Conservation (phyloP, 1,140 invertebrate genomes). For the Drosophila parabipectinata region DNA sequence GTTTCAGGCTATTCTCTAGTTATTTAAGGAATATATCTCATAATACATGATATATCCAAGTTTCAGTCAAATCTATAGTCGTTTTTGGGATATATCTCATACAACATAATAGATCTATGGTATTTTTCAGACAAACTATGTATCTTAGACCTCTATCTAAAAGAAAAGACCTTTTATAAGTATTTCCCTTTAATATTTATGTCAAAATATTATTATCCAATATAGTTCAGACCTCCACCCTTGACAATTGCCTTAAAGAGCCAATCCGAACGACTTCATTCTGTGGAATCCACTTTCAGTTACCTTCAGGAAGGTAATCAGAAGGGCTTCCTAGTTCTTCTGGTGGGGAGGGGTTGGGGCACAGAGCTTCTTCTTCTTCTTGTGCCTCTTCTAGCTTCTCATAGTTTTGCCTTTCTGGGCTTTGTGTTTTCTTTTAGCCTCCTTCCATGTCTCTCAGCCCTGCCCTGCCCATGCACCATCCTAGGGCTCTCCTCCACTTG, state of each 20-base stretch:
- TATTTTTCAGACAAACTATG: too few relatives aligned
- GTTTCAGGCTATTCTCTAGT: too few relatives aligned
- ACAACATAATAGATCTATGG: too few relatives aligned
- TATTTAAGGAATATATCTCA: too few relatives aligned
- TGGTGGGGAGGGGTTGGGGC: not conserved
- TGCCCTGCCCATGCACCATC: slow-evolving; percentile 19
- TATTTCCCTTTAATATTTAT: not conserved
- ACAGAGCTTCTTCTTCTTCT: not conserved
- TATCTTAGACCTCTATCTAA: too few relatives aligned
- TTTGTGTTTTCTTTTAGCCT: slow-evolving; percentile 44
- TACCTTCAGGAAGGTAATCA: slow-evolving; percentile 14
- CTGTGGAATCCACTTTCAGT: slow-evolving; percentile 60
- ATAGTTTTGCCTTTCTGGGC: slow-evolving; percentile 39
- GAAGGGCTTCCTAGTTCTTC: not conserved
- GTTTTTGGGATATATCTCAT: too few relatives aligned
- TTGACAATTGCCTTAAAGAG: slow-evolving; percentile 58
- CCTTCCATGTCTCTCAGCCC: slow-evolving; percentile 10
- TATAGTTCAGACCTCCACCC: slow-evolving; percentile 9
- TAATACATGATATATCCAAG: too few relatives aligned
- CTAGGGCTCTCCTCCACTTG: slow-evolving; percentile 15
- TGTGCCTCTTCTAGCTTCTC: slow-evolving; percentile 33
- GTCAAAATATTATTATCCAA: not conserved
- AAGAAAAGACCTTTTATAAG: not conserved
- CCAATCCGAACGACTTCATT: slow-evolving; percentile 76
- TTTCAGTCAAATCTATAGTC: too few relatives aligned